Conservation (phyloP, 2,888 invertebrate species). For the Drosophila pseudotakahashii region DNA sequence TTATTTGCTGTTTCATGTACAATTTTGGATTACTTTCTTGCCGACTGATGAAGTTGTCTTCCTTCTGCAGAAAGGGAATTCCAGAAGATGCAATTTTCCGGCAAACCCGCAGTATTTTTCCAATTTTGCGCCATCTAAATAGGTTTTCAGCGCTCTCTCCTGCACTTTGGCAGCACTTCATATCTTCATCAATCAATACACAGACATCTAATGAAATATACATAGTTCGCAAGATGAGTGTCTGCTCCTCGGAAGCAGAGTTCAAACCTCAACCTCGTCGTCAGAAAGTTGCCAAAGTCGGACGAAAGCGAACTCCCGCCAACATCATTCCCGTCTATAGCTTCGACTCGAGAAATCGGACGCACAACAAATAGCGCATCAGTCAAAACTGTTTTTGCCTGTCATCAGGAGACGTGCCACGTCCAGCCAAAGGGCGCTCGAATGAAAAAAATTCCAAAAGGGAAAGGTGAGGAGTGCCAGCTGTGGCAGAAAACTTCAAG, state of each 20-base stretch:
- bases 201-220: conserved; percentile 69
- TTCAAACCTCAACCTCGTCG: conserved; percentile 60
- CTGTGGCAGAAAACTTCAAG: conserved; percentile 13
- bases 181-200: conserved; percentile 68
- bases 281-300: conserved; percentile 56
- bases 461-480: conserved; percentile 8
- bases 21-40: conserved; percentile 37
- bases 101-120: conserved; percentile 1
- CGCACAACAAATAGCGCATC: conserved; percentile 72
- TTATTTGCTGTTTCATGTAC: conserved; percentile 45
- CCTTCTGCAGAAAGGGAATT: conserved; percentile 16
- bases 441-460: conserved; percentile 3
- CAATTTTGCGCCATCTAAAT: neutral
- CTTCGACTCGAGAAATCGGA: conserved; percentile 26
- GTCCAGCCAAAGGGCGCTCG: conserved; percentile 40
- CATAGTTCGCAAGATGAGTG: conserved; percentile 34
- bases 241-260: conserved; percentile 40
- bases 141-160: conserved; percentile 8
- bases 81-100: conserved; percentile 14
- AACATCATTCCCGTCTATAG: neutral
- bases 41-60: conserved; percentile 11
- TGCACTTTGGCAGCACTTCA: conserved; percentile 31
- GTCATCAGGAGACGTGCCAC: conserved; percentile 75
- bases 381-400: conserved; percentile 77
- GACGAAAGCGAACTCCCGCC: conserved; percentile 3